phyloP scores from a whole-genome alignment of 2,888 invertebrate genomes.

The Cyclophora punctaria region DNA sequence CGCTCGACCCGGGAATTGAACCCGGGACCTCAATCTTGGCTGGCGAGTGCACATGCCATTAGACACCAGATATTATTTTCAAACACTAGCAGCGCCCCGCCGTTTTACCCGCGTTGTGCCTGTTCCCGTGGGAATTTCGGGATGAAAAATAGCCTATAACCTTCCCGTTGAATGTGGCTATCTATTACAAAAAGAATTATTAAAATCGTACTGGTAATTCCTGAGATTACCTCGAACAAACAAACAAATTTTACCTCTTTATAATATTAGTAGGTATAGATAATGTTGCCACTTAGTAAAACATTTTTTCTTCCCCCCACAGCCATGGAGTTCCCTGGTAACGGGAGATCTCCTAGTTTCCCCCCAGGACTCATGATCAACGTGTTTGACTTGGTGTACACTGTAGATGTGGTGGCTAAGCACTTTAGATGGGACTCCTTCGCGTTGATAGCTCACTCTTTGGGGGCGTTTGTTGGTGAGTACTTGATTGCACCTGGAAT shows the following conservation, averaged over 20 bases:
- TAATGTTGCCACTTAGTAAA: not conserved
- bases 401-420: constrained; percentile 41
- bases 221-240: not conserved
- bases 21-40: no score
- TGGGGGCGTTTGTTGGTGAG: constrained; percentile 50
- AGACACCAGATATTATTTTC: no score
- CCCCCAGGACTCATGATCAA: constrained; percentile 57
- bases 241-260: no score
- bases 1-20: no score
- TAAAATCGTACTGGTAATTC: not conserved
- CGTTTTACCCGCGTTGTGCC: no score
- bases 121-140: no score
- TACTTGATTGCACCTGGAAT: not conserved
- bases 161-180: no score
- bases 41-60: no score
- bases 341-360: constrained; percentile 73
- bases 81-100: no score
- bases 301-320: constrained; percentile 1
- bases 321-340: constrained; percentile 76
- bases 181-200: no score
- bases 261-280: no score
- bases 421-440: constrained; percentile 57
- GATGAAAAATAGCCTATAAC: no score
- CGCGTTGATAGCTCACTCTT: constrained; percentile 46
- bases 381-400: constrained; percentile 51